A percentile compares a stretch with the other conserved stretches of the same genome.
Evolutionary conservation across 1,140 invertebrate genomes (phyloP).

Genomic region (Calliphora vicina): DNA sequence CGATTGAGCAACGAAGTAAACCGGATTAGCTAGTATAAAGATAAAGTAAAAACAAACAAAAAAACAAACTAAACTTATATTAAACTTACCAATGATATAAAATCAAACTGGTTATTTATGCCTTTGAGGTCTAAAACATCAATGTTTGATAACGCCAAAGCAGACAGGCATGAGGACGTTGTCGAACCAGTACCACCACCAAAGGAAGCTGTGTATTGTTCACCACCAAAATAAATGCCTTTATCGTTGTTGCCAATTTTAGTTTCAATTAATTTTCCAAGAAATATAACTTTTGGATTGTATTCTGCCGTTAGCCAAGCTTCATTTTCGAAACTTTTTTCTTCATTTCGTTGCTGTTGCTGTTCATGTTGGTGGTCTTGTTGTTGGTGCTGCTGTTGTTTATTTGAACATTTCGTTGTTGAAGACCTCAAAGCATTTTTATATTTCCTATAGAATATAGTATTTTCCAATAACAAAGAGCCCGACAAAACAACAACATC

Average conservation of each 20-base stretch:
- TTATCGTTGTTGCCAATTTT: slow-evolving; percentile 53
- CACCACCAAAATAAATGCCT: slow-evolving; percentile 16
- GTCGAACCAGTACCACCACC: too few species aligned
- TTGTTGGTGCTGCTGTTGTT: neutral
- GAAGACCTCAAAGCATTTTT: slow-evolving; percentile 27
- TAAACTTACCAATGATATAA: slow-evolving; percentile 38
- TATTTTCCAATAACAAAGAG: slow-evolving; percentile 49
- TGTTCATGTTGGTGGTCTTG: slow-evolving; percentile 7
- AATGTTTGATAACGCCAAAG: neutral
- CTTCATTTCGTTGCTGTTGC: neutral
- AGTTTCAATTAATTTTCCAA: slow-evolving; percentile 62
- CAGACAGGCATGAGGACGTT: neutral
- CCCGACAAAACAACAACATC: slow-evolving; percentile 45
- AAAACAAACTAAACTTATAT: slow-evolving; percentile 15
- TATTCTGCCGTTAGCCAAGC: slow-evolving; percentile 37
- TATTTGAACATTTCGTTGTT: neutral
- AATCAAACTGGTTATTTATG: slow-evolving; percentile 34
- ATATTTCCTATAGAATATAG: slow-evolving; percentile 57
- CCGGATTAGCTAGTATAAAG: too few species aligned
- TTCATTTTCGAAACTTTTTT: slow-evolving; percentile 15
- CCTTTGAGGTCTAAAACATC: slow-evolving; percentile 31
- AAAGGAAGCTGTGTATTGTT: neutral
- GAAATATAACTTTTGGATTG: slow-evolving; percentile 56
- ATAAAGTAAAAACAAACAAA: too few species aligned
- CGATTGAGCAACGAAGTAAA: too few species aligned